These are phyloP conservation scores for Drosophila macrothrix DNA, from an alignment of 2,888 invertebrate species.

Conservation along the genomic window DNA sequence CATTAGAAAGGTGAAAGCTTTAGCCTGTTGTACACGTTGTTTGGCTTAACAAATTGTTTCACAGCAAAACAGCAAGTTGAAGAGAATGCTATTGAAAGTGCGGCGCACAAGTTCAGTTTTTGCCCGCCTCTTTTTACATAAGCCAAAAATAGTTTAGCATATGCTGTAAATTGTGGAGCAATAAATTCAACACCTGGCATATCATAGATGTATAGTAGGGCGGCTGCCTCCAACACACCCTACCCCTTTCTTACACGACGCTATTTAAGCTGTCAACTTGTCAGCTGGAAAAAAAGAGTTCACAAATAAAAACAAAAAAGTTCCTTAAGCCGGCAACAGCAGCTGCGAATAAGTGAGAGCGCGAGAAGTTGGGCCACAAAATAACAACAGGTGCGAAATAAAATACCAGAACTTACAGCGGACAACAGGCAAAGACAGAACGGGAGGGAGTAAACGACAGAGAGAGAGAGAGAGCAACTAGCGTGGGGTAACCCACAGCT, in stretches of 20 bases:
- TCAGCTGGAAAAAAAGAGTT: conserved; percentile 11
- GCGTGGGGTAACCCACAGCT: conserved; percentile 33
- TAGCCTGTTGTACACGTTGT: conserved; percentile 13
- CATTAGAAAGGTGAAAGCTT: conserved; percentile 61
- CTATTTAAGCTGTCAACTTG: conserved; percentile 67
- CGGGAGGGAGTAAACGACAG: background rate
- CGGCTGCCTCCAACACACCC: conserved; percentile 8
- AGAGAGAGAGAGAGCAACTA: conserved; percentile 7
- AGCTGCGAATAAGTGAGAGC: conserved; percentile 36
- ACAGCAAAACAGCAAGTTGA: conserved; percentile 5
- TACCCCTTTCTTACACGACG: conserved; percentile 6
- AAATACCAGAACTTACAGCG: conserved; percentile 30
- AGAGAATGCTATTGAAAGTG: conserved; percentile 14
- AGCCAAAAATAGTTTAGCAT: conserved; percentile 2
- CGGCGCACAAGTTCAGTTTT: background rate
- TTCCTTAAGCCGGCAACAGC: conserved; percentile 20
- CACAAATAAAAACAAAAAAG: background rate
- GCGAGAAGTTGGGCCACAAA: conserved; percentile 21
- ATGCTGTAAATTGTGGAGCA: conserved; percentile 6
- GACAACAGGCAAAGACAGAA: conserved; percentile 23
- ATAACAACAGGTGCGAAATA: conserved; percentile 70
- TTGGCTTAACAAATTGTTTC: conserved; percentile 23
- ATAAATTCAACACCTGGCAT: conserved; percentile 31
- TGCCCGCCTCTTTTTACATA: background rate
- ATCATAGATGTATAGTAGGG: conserved; percentile 18